Conservation (phyloP, 2,797 vertebrate genomes). For the Halcyon chelicuti region DNA sequence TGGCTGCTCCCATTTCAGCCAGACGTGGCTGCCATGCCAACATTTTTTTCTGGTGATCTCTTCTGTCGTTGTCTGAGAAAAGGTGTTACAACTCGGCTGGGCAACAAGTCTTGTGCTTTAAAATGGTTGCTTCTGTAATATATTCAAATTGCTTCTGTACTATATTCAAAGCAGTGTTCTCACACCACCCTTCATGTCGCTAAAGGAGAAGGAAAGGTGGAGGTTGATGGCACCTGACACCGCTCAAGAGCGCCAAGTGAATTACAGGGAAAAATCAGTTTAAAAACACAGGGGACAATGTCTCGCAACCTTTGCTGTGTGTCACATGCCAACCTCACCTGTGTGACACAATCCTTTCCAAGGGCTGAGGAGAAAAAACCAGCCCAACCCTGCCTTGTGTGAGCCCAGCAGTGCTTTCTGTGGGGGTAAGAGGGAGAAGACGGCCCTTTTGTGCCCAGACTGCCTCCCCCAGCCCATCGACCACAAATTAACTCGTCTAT, state of each 20-base stretch:
- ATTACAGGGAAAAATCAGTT: neutral
- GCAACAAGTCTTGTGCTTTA: neutral
- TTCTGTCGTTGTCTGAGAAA: fast-evolving
- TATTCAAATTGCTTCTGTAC: neutral
- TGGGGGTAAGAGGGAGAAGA: neutral
- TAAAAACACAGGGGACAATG: fast-evolving
- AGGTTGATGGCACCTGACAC: fast-evolving
- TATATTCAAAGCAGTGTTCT: fast-evolving
- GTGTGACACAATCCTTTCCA: neutral
- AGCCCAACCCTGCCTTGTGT: fast-evolving
- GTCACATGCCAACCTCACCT: neutral
- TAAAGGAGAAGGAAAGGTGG: neutral
- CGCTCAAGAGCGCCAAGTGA: fast-evolving
- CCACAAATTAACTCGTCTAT: neutral
- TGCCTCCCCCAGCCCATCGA: neutral
- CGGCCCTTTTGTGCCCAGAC: no score
- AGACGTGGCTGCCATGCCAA: fast-evolving
- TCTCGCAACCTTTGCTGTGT: neutral
- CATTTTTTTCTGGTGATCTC: fast-evolving
- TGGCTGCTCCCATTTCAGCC: neutral
- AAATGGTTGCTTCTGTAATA: neutral
- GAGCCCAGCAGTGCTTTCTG: neutral
- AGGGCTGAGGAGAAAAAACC: neutral
- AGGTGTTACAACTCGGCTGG: fast-evolving
- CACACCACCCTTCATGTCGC: no score